phyloP scores from a whole-genome alignment of 2,888 invertebrate genomes.

The Cosmia pyralina region DNA sequence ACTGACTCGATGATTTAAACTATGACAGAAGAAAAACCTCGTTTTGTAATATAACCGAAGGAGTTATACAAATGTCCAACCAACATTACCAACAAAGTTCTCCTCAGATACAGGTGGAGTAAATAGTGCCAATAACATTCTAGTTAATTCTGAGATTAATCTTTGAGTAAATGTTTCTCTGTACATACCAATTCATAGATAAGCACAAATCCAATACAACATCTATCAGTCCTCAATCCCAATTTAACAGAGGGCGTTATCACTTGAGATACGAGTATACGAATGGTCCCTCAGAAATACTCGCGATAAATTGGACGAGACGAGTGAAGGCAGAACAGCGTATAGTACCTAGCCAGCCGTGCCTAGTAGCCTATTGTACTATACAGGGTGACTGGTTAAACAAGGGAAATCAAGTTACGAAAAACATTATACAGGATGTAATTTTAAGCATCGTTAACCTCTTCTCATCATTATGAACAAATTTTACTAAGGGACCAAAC shows the following conservation, averaged over 20 bases:
- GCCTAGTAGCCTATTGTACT: too few relatives aligned
- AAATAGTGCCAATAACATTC: neutral
- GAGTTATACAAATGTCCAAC: too few relatives aligned
- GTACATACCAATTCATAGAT: slow-evolving; percentile 12
- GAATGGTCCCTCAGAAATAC: slow-evolving; percentile 61
- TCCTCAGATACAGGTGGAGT: too few relatives aligned
- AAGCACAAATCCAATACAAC: slow-evolving; percentile 45
- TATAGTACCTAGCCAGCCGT: too few relatives aligned
- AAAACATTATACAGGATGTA: too few relatives aligned
- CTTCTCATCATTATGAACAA: too few relatives aligned
- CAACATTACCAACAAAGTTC: too few relatives aligned
- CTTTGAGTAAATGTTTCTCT: slow-evolving; percentile 6
- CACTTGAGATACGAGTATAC: slow-evolving; percentile 59
- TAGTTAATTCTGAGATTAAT: slow-evolving; percentile 4
- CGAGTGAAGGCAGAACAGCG: slow-evolving; percentile 42
- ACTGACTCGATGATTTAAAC: too few relatives aligned
- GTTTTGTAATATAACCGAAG: too few relatives aligned
- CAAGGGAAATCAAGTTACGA: neutral
- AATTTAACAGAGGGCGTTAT: slow-evolving; percentile 58
- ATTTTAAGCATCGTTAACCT: too few relatives aligned
- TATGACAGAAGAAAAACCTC: too few relatives aligned
- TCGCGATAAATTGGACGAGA: slow-evolving; percentile 59
- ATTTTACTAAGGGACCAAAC: too few relatives aligned
- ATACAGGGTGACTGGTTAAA: neutral
- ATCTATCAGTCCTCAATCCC: slow-evolving; percentile 51